A percentile compares a stretch with the other conserved stretches of the same genome.
phyloP scores from a whole-genome alignment of 2,888 invertebrate species.

The Xiphydria camelus region DNA sequence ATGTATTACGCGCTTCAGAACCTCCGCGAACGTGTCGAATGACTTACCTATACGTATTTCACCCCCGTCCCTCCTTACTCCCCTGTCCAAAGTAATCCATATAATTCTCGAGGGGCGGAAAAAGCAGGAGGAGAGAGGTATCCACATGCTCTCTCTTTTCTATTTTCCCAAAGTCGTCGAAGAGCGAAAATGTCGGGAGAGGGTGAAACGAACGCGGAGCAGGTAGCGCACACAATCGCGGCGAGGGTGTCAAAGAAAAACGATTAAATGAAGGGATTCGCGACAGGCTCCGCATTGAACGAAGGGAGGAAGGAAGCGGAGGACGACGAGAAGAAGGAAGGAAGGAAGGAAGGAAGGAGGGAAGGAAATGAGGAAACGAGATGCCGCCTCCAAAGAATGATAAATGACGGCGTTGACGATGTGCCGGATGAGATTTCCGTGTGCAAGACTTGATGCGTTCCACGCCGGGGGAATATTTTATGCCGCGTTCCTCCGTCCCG shows the following conservation, averaged over 20 bases:
- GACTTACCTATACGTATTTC: too few relatives aligned
- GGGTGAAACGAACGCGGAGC: too few relatives aligned
- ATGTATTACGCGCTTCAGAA: conserved; percentile 13
- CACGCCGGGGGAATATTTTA: conserved; percentile 34
- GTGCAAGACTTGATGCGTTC: conserved; percentile 33
- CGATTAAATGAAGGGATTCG: background rate
- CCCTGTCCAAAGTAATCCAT: too few relatives aligned
- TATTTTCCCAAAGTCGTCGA: too few relatives aligned
- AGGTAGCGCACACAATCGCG: too few relatives aligned
- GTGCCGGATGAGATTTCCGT: conserved; percentile 35
- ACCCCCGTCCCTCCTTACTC: too few relatives aligned
- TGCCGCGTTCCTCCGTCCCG: conserved; percentile 13
- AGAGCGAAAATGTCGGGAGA: too few relatives aligned
- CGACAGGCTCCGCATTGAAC: conserved; percentile 1
- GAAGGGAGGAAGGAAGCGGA: conserved; percentile 4
- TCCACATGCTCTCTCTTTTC: too few relatives aligned
- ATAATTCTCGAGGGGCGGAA: too few relatives aligned
- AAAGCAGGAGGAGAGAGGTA: too few relatives aligned
- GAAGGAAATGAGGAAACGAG: conserved; percentile 13
- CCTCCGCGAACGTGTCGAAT: background rate
- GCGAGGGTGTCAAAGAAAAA: too few relatives aligned
- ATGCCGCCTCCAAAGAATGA: conserved; percentile 30
- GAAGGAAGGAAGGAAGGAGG: background rate
- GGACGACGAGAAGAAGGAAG: conserved; percentile 9
- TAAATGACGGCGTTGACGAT: conserved; percentile 38